Conservation (phyloP, 2,797 vertebrate genomes). For the Triplophysa yarkandensis region DNA sequence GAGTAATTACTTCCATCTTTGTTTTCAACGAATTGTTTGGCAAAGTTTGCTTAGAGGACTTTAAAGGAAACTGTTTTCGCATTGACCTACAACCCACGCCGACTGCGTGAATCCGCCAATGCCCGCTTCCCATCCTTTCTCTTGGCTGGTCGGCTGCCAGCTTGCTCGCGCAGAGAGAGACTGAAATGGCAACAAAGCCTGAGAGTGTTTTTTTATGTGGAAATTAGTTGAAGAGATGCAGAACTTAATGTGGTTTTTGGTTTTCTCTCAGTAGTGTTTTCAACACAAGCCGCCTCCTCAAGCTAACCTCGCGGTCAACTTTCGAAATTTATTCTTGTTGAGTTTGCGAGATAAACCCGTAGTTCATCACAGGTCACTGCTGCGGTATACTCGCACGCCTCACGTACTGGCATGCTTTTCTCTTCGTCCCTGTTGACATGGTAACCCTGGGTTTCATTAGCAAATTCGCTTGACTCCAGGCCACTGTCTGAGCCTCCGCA, state of each 20-base stretch:
- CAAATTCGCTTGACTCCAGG: conserved; percentile 66
- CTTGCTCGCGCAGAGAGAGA: conserved; percentile 9
- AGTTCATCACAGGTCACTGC: conserved; percentile 39
- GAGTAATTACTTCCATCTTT: conserved; percentile 30
- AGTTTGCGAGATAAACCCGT: conserved; percentile 35
- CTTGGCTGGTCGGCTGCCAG: conserved; percentile 37
- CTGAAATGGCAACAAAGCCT: conserved; percentile 39
- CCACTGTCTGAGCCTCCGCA: conserved; percentile 63
- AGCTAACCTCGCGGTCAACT: conserved; percentile 17
- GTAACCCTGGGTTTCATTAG: conserved; percentile 51
- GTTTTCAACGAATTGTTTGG: conserved; percentile 23
- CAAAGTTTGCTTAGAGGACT: conserved; percentile 24
- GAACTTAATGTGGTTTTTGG: conserved; percentile 24
- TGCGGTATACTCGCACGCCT: conserved; percentile 8
- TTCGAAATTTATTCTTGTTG: conserved; percentile 37
- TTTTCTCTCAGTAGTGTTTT: conserved; percentile 5
- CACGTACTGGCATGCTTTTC: neutral
- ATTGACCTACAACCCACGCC: conserved; percentile 39
- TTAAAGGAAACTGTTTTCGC: conserved; percentile 28
- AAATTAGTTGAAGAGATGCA: conserved; percentile 29
- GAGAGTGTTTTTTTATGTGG: conserved; percentile 28
- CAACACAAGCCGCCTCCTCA: conserved; percentile 11
- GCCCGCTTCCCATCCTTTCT: conserved; percentile 22
- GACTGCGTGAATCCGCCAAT: neutral
- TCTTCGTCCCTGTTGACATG: conserved; percentile 47